Percentiles rank a stretch among this genome's conserved stretches.
Conservation (phyloP, 2,888 invertebrate genomes). For the Griposia aprilina region DNA sequence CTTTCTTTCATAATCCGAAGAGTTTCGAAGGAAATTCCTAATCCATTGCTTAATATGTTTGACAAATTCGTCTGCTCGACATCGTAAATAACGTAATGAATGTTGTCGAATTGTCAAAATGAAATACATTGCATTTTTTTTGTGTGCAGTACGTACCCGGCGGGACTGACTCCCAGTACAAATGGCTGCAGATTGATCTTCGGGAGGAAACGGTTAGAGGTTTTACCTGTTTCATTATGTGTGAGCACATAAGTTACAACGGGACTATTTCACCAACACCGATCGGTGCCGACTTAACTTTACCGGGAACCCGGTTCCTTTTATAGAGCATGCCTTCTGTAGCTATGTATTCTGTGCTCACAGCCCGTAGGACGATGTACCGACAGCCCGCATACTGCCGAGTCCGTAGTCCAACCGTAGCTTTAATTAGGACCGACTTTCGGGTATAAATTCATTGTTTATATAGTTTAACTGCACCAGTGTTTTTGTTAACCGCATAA, state of each 20-base stretch:
- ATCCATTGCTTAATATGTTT: too few species aligned
- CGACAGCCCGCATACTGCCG: conserved; percentile 65
- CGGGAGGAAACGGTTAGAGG: background rate
- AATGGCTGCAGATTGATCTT: background rate
- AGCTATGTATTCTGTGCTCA: background rate
- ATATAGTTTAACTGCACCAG: conserved; percentile 63
- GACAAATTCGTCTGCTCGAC: too few species aligned
- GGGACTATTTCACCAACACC: too few species aligned
- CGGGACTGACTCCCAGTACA: background rate
- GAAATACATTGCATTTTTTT: too few species aligned
- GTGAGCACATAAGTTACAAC: background rate
- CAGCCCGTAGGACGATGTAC: conserved; percentile 43
- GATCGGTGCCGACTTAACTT: background rate
- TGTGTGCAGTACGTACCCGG: too few species aligned
- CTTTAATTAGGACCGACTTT: conserved; percentile 79
- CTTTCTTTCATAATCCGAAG: background rate
- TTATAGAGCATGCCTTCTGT: conserved; percentile 24
- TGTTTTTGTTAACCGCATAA: conserved; percentile 63
- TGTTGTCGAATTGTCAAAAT: too few species aligned
- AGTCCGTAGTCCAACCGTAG: conserved; percentile 64
- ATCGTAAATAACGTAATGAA: too few species aligned
- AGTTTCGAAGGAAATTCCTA: background rate
- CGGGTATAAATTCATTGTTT: conserved; percentile 73
- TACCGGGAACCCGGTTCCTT: background rate
- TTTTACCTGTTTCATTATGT: background rate